Evolutionary conservation across 2,113 vertebrate species (phyloP), one percentile per base, ranked within the genome.

Genomic region (Crotophaga sulcirostris): DNA sequence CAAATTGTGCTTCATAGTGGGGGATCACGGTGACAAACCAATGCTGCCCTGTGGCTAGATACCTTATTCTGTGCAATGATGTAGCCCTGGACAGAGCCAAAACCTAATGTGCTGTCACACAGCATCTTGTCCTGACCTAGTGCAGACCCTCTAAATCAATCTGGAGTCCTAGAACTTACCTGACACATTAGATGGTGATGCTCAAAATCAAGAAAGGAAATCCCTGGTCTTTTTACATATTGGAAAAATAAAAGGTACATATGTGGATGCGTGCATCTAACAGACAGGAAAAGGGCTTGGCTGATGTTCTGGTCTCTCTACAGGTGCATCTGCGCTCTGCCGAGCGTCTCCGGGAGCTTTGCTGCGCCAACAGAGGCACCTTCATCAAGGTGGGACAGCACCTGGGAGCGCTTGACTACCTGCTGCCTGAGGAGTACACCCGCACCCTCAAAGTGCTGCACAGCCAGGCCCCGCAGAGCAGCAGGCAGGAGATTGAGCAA

Each of bases 371-470:
- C 97, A 95, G 99, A 84, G 99, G 99, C 72, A 99, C 99, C 12
- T 99, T 99, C 97, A 99, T 99, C 97, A 99, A 99, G 97, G 99
- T 99, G 92, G 99, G 99, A 15, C 99, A 99, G 97, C 99, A 99
- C 96, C 97, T 99, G 29, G 99, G 99, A 8, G 99, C 99, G 1
- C 98, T 99, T 76, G 99, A 99, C 87, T 99, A 99, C 96, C 98
- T 99, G 76, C 97, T 99, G 72, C 99, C 99, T 0, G 98, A 98
- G 78, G 99, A 99, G 96, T 99, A 99, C 97, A 99, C 99, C 20
- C 98, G 98, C 96, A 99, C 99, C 0, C 98, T 99, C 91, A 99
- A 98, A 96, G 98, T 99, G 62, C 98, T 99, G 18, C 99, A 99
- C 91, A 99, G 98, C 97, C 97, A 96, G 64, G 99, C 99, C 16